Conservation (phyloP, 1,140 invertebrate species). For the Formica selysi region DNA sequence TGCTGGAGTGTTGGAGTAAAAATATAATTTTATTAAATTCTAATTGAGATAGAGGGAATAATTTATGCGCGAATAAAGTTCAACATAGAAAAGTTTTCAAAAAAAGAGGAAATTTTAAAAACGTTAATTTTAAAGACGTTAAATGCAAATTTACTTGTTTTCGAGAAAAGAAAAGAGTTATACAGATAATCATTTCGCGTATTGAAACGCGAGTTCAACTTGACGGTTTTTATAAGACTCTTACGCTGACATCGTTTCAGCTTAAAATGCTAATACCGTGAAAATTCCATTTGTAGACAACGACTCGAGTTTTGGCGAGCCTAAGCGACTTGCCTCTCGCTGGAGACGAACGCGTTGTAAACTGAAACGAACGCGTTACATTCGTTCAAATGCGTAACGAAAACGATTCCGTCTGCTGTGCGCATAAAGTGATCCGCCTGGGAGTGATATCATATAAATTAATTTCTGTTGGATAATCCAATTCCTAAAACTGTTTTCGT, state of each 20-base stretch:
- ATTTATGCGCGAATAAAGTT: not conserved
- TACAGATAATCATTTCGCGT: not conserved
- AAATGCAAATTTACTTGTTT: not conserved
- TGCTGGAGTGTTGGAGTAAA: not conserved
- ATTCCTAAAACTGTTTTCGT: conserved; percentile 48
- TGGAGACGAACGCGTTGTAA: conserved; percentile 39
- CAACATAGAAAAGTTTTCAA: not conserved
- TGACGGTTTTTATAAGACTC: not conserved
- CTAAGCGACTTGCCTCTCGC: conserved; percentile 44
- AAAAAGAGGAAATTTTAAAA: not conserved
- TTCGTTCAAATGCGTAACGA: conserved; percentile 20
- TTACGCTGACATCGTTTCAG: conserved; percentile 40
- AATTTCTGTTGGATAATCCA: conserved; percentile 23
- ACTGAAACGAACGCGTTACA: conserved; percentile 59
- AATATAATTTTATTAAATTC: not conserved
- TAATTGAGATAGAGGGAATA: not conserved
- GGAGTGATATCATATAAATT: conserved; percentile 23
- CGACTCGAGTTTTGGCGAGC: conserved; percentile 64
- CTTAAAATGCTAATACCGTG: conserved; percentile 32
- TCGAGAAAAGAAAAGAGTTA: not conserved
- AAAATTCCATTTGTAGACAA: conserved; percentile 61
- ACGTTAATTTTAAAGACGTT: not conserved
- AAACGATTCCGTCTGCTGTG: conserved; percentile 41
- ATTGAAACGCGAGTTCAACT: conserved; percentile 10
- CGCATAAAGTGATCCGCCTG: conserved; percentile 15